phyloP scores from a whole-genome alignment of 2,113 vertebrate species.

The Pyxicephalus adspersus region DNA sequence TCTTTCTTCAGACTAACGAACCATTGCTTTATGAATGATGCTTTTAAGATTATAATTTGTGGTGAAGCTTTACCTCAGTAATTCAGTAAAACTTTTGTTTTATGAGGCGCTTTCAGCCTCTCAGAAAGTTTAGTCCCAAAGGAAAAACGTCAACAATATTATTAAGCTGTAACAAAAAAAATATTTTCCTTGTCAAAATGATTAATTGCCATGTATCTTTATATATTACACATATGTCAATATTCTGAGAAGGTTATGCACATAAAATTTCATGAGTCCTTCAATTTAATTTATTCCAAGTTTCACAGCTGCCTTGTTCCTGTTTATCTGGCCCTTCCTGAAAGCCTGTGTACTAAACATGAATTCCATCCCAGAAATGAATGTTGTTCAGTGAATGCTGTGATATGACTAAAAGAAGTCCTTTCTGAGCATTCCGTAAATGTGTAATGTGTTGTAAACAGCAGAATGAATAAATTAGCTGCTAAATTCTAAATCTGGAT shows the following conservation, averaged over 20 bases:
- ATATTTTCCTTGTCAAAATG: background rate
- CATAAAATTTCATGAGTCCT: background rate
- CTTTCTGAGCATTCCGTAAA: slow-evolving; percentile 19
- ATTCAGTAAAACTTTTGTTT: too few species aligned
- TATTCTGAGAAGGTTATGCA: background rate
- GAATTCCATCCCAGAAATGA: slow-evolving; percentile 30
- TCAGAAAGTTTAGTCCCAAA: too few species aligned
- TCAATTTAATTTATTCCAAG: background rate
- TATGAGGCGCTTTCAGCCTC: too few species aligned
- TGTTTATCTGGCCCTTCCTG: slow-evolving; percentile 19
- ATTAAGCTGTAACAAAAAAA: background rate
- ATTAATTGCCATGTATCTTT: too few species aligned
- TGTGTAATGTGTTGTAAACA: slow-evolving; percentile 40
- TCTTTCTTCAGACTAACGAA: too few species aligned
- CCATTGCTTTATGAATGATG: too few species aligned
- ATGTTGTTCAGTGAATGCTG: slow-evolving; percentile 24
- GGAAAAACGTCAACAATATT: too few species aligned
- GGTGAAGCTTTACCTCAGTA: too few species aligned
- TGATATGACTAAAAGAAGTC: slow-evolving; percentile 48
- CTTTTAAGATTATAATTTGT: too few species aligned
- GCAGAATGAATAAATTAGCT: slow-evolving; percentile 48
- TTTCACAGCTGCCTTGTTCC: slow-evolving; percentile 1
- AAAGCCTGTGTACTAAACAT: slow-evolving; percentile 7
- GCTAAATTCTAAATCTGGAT: slow-evolving; percentile 38
- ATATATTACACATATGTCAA: background rate